phyloP scores from a whole-genome alignment of 2,888 invertebrate species.

The Mechanitis messenoides region DNA sequence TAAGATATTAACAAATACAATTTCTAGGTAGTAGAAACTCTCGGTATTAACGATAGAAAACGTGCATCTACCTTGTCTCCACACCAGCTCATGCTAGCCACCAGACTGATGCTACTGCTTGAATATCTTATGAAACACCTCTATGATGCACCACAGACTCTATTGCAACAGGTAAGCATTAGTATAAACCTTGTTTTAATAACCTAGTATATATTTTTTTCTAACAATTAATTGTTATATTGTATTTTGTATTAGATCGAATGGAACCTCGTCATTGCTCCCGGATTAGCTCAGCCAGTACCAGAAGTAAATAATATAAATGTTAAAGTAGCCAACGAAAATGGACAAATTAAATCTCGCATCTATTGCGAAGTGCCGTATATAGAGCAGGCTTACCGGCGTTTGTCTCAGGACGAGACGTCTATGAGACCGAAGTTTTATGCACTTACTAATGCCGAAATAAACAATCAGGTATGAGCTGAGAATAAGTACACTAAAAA shows the following conservation, averaged over 20 bases:
- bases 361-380: conserved; percentile 68
- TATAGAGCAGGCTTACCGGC: conserved; percentile 63
- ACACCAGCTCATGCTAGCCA: conserved; percentile 87
- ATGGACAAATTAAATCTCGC: conserved; percentile 57
- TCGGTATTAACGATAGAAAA: conserved; percentile 62
- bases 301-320: conserved; percentile 45
- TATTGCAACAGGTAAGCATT: conserved; percentile 85
- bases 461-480: conserved; percentile 70
- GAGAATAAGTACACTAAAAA: too few species aligned
- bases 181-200: neutral
- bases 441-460: conserved; percentile 87
- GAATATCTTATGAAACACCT: conserved; percentile 97
- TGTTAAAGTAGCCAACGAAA: conserved; percentile 48
- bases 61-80: conserved; percentile 56
- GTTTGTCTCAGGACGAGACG: conserved; percentile 74
- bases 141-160: conserved; percentile 91
- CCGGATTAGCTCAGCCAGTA: conserved; percentile 60
- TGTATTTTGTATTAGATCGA: conserved; percentile 50
- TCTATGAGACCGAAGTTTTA: conserved; percentile 94
- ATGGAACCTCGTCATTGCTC: conserved; percentile 70
- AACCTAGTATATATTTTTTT: neutral
- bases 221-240: neutral
- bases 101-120: conserved; percentile 88
- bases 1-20: neutral
- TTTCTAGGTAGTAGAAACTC: conserved; percentile 63